phyloP scores from a whole-genome alignment of 2,797 vertebrate genomes.

The Cyclura pinguis region DNA sequence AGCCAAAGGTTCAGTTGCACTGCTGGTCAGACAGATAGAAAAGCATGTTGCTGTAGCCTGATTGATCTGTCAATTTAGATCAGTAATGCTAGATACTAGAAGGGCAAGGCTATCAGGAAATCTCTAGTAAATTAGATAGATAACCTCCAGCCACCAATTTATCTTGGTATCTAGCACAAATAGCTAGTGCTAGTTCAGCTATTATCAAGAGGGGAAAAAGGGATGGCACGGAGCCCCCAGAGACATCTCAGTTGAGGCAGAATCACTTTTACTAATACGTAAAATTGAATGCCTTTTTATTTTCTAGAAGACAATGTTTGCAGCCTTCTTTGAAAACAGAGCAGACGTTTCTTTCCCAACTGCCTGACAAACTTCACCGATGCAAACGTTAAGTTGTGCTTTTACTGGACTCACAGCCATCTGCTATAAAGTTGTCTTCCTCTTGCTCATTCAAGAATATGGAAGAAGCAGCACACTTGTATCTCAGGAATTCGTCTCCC shows the following conservation, averaged over 20 bases:
- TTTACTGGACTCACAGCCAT: neutral
- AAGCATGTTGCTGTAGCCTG: slow-evolving; percentile 33
- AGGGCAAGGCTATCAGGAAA: slow-evolving; percentile 61
- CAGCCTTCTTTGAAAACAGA: slow-evolving; percentile 6
- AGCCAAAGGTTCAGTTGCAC: neutral
- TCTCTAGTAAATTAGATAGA: slow-evolving; percentile 60
- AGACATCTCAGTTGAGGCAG: slow-evolving; percentile 28
- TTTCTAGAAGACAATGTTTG: slow-evolving; percentile 22
- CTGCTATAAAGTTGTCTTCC: neutral
- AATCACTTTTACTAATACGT: slow-evolving; percentile 41
- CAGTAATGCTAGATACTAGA: slow-evolving; percentile 44
- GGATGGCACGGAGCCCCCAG: slow-evolving; percentile 1
- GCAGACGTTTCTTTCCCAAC: neutral
- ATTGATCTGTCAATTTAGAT: slow-evolving; percentile 56
- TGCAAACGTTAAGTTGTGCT: rapidly evolving
- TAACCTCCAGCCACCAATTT: slow-evolving; percentile 58
- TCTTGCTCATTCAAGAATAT: neutral
- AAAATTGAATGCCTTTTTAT: slow-evolving; percentile 44
- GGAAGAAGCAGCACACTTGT: neutral
- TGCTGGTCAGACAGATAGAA: neutral
- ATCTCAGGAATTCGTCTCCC: rapidly evolving
- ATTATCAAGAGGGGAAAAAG: slow-evolving; percentile 47
- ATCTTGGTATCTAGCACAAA: slow-evolving; percentile 45
- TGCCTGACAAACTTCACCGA: slow-evolving; percentile 12
- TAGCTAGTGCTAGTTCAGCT: slow-evolving; percentile 47